Evolutionary conservation across 2,113 vertebrate species (phyloP), one percentile per base, ranked within the genome.

Genomic region (Callipepla californica): DNA sequence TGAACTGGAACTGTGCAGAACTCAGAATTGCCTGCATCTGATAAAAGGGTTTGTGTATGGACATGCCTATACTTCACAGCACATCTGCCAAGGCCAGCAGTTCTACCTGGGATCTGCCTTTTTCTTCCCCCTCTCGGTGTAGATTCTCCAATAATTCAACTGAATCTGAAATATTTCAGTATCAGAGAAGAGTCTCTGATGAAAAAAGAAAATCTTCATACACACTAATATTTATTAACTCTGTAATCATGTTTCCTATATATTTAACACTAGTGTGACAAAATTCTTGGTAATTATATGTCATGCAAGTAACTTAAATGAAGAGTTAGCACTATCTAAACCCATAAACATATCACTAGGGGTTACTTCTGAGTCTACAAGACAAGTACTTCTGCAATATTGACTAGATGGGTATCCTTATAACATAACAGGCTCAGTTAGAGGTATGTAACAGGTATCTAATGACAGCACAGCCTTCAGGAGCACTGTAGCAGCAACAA

Each of bases 241-340:
- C 55, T 68, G 21, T 45, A 88, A 38, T 13, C 6, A n/a, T 48
- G 38, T 68, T 63, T 89, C 74, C 63, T 92, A 94, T 93, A 86
- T 93, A 81, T 85, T 74, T 89, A 87, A 81, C 63, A 93, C 50
- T 83, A 87, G 53, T 55, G 77, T 84, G 69, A 95, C 92, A 81
- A 92, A 92, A 87, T 38, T 69, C 79, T 76, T 80, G 73, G 7
- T 76, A 89, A 40, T 47, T 80, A 51, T 80, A 77, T 93, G 80
- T 91, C 84, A 95, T 94, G 83, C 51, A 95, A 47, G 59, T 86
- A 96, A 92, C 76, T 92, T 68, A 94, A 96, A 87, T 77, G 68
- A 82, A 28, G 59, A 91, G 47, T 79, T 79, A 91, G 81, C 70
- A 88, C 75, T 90, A 88, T 38, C 83, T 94, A 75, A 88, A 93